Base-by-base conservation (phyloP, 2,113 vertebrate species). In the Salvelinus fontinalis region DNA sequence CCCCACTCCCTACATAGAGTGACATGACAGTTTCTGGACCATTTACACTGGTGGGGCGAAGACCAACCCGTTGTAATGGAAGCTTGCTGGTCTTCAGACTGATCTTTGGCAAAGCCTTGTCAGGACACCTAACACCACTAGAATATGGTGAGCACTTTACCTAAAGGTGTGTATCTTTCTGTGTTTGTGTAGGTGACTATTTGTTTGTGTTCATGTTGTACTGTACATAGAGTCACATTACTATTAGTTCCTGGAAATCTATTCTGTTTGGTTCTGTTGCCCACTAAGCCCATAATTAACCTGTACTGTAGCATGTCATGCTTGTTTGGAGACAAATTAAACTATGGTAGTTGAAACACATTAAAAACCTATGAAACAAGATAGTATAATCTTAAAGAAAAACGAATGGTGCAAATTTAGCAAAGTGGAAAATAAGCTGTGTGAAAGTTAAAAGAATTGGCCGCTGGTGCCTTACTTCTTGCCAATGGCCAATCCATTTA, bases 331-430 rank as follows among this genome's bases (percentile, higher is more conserved):
- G 83, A 86, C 73, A 76, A 82, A 84, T 73, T 81, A 75, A 71
- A 79, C 75, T 64, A 77, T 12, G n/a, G 34, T 12, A 24, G 71
- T 77, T 84, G 72, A 81, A 68, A 84, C 84, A 70, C 74, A 85
- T 85, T 74, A 77, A 79, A 81, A 68, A 79, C 80, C 77, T 81
- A 71, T 71, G 73, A 79, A 84, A 85, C 83, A 70, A 73, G 75
- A 85, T 77, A 44, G 80, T 83, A 80, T 83, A 75, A 79, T 75
- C 79, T 85, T 75, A 62, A 77, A 70, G 22, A 75, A 72, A 83
- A 85, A 86, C 65, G 48, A 73, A 78, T 54, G 44, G 82, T 87
- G 87, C 82, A 90, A 89, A 86, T 89, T 87, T 76, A 87, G 81
- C 84, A 90, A 87, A 84, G 82, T 81, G 85, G 79, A 75, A 83